Evolutionary conservation across 2,797 vertebrate genomes (phyloP).

Genomic region (Alcedo atthis): DNA sequence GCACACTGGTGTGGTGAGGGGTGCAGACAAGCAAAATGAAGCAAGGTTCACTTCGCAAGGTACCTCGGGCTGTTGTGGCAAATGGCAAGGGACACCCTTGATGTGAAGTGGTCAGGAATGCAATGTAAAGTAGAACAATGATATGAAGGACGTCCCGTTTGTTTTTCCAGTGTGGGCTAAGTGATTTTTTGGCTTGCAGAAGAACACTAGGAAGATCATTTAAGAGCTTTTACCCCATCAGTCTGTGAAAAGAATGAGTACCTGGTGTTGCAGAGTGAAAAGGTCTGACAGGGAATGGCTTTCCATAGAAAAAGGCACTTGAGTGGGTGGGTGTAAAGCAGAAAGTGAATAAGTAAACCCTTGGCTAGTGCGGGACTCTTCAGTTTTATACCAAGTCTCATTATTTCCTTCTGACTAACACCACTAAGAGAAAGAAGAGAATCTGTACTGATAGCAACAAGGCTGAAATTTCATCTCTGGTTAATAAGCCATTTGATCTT

Average conservation of each 20-base stretch:
- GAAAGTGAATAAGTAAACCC: neutral
- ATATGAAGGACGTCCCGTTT: neutral
- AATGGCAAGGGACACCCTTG: neutral
- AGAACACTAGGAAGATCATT: neutral
- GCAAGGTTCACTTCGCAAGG: neutral
- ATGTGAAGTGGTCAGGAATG: neutral
- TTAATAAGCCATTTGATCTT: constrained; percentile 35
- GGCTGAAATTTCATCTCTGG: constrained; percentile 53
- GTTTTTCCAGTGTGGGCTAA: neutral
- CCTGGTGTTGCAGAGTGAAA: neutral
- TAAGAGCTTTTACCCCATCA: neutral
- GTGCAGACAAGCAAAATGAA: neutral
- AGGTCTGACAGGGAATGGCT: neutral
- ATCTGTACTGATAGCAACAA: neutral
- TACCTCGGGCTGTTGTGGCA: neutral
- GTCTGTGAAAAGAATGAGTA: neutral
- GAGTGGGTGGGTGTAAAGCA: neutral
- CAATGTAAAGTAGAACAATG: neutral
- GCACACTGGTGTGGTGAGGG: too few species aligned
- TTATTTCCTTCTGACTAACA: neutral
- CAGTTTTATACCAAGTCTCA: neutral
- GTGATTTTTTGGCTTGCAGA: neutral
- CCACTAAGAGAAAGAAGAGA: neutral
- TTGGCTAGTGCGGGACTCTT: neutral
- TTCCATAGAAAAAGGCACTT: neutral